A percentile compares a stretch with the other conserved stretches of the same genome.
phyloP scores from a whole-genome alignment of 2,113 vertebrate genomes.

The Nesogale talazaci region DNA sequence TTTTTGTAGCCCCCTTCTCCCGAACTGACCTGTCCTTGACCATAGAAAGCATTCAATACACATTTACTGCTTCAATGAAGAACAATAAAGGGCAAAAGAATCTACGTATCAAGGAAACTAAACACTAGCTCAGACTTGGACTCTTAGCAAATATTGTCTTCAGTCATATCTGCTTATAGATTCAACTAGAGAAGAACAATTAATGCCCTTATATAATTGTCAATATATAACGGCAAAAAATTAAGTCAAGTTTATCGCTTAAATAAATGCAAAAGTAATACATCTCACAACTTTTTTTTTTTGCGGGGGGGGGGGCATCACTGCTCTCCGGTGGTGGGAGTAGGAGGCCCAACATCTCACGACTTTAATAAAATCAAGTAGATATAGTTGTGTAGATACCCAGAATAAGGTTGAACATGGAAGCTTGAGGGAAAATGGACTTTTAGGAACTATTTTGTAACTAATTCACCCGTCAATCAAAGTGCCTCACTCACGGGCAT shows the following conservation, averaged over 20 bases:
- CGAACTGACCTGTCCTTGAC: not conserved
- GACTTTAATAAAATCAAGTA: not conserved
- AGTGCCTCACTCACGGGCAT: not conserved
- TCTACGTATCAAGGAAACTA: not conserved
- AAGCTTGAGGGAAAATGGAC: constrained; percentile 20
- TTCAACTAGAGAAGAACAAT: not conserved
- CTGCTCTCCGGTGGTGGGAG: too few species aligned
- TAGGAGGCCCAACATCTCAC: too few species aligned
- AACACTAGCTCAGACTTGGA: not conserved
- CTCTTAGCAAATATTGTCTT: not conserved
- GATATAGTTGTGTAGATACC: not conserved
- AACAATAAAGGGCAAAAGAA: not conserved
- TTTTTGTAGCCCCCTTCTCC: not conserved
- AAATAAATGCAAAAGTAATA: not conserved
- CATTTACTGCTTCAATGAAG: not conserved
- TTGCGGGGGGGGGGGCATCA: too few species aligned
- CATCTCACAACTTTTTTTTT: not conserved
- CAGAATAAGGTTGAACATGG: not conserved
- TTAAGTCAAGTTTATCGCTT: not conserved
- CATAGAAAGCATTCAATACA: not conserved
- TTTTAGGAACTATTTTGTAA: constrained; percentile 11
- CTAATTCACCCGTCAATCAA: not conserved
- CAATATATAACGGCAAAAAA: not conserved
- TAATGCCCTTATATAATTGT: not conserved
- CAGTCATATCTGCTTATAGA: not conserved